Evolutionary conservation across 2,113 vertebrate genomes (phyloP).

Genomic region (Phocoena sinus): DNA sequence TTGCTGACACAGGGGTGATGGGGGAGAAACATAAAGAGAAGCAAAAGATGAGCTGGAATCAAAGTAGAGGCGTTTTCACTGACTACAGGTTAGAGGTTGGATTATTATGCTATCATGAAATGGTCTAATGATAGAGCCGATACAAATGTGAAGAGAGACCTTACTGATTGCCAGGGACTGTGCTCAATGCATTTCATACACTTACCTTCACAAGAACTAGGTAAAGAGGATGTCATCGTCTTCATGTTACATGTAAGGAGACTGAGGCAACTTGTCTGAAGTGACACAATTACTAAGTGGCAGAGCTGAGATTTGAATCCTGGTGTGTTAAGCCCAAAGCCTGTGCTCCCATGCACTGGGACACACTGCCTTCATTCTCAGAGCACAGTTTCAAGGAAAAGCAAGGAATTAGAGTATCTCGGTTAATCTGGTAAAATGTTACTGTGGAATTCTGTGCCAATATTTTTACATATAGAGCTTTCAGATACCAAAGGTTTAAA

Average conservation of each 20-base stretch:
- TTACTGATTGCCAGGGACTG: background rate
- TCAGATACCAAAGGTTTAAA: background rate
- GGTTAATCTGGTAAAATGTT: background rate
- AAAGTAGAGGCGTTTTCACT: background rate
- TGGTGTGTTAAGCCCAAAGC: background rate
- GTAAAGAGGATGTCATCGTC: no score
- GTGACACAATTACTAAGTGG: background rate
- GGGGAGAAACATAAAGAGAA: background rate
- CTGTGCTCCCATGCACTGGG: accelerated
- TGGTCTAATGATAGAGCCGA: background rate
- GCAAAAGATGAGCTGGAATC: background rate
- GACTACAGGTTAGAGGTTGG: background rate
- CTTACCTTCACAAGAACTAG: background rate
- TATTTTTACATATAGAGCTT: background rate
- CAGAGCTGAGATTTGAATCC: background rate
- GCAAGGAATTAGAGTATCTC: background rate
- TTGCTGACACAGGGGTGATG: background rate
- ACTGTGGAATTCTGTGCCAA: background rate
- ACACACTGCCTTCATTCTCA: background rate
- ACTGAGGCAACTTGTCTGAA: background rate
- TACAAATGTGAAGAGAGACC: background rate
- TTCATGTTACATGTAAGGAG: background rate
- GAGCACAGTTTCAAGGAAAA: background rate
- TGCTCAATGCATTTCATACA: background rate
- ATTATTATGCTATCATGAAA: background rate